Evolutionary conservation across 2,113 vertebrate species (phyloP).

Genomic region (Pogonocichla stellata): DNA sequence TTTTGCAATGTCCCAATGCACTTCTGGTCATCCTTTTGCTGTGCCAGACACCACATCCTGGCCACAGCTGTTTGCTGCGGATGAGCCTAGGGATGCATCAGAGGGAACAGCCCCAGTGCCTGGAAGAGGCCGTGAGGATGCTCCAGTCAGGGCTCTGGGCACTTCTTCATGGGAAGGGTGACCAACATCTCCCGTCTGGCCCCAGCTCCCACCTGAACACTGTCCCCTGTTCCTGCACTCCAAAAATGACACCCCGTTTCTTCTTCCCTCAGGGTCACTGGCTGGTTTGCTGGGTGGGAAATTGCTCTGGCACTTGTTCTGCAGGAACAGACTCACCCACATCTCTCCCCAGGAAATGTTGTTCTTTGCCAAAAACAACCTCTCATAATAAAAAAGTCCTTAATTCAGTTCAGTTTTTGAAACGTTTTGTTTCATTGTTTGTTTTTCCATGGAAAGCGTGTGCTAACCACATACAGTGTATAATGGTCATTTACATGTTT

Average conservation of each 20-base stretch:
- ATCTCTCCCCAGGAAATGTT: not conserved
- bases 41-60: not conserved
- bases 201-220: accelerated
- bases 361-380: not conserved
- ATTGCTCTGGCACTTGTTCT: not conserved
- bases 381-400: not conserved
- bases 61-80: not conserved
- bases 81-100: not conserved
- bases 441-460: not conserved
- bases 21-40: not conserved
- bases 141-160: too few species aligned
- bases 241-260: accelerated
- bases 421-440: not conserved
- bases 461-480: not conserved
- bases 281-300: not conserved
- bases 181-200: accelerated
- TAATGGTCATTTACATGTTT: not conserved
- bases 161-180: accelerated
- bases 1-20: accelerated
- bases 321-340: too few species aligned
- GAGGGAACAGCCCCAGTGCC: not conserved
- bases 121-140: not conserved
- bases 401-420: not conserved
- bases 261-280: not conserved
- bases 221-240: accelerated